Evolutionary conservation across 1,140 invertebrate species (phyloP), one percentile per base, ranked within the genome.

Genomic region (Heliconius eleuchia): DNA sequence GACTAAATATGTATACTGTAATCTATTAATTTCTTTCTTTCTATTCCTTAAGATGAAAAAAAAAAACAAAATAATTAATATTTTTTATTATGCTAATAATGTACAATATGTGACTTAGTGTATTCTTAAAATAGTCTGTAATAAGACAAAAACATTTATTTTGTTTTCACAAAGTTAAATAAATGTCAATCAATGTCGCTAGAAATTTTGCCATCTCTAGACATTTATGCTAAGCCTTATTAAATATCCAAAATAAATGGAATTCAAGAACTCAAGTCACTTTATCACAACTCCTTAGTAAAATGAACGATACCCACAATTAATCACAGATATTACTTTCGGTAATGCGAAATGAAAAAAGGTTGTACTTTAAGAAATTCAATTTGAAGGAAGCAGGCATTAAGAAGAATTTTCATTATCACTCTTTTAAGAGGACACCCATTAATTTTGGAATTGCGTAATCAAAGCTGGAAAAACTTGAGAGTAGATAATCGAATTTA

Each of bases 381-480:
- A 91, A 91, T 91, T 89, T 86, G 75, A 74, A 81, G 81, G 80
- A 83, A 78, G 78, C 72, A 79, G 82, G 82, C 87, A 88, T 89
- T 87, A 87, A 66, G 23, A 66, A 66, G 16, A 88, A 91, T 89
- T 90, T 91, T 92, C 88, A 91, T 93, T 91, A 90, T 87, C 78
- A 80, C 81, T 73, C 73, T 13, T 30, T 30, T 72, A 66, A 77
- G 72, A 72, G 84, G 78, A 79, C 71, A 70, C 74, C 85, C 85
- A 90, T 91, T 91, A 89, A 91, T 92, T 92, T 89, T 77, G 82
- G 85, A 87, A 9, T 88, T 87, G 34, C 82, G 87, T 86, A 84
- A 89, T 90, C 86, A 86, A 87, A 88, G 86, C 78, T 83, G 73
- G 82, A 71, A 30, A 57, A 60, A 52, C 71, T 76, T 66, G 8